A percentile compares a stretch with the other conserved stretches of the same genome.
These are phyloP conservation scores for Pogonophryne albipinna DNA, from an alignment of 2,797 vertebrate species.

Conservation along the genomic window DNA sequence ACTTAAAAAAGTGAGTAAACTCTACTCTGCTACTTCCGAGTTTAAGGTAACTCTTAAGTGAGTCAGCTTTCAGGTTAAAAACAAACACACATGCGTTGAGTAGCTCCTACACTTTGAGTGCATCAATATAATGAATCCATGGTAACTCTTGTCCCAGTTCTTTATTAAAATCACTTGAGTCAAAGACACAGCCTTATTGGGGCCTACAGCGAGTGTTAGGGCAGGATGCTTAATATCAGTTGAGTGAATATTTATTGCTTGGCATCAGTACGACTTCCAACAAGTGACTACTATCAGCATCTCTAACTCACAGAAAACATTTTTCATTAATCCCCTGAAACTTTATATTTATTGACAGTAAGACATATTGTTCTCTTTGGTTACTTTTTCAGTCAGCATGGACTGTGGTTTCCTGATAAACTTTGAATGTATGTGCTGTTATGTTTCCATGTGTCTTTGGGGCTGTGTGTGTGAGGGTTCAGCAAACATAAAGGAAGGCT, in stretches of 20 bases:
- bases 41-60: background rate
- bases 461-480: constrained; percentile 74
- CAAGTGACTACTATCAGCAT: constrained; percentile 83
- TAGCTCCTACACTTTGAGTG: constrained; percentile 13
- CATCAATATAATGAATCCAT: too few relatives aligned
- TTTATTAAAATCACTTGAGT: constrained; percentile 7
- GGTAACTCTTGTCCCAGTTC: background rate
- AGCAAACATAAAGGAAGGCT: constrained; percentile 76
- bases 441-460: too few relatives aligned
- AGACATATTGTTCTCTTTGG: constrained; percentile 46
- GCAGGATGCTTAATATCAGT: constrained; percentile 53
- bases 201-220: constrained; percentile 53
- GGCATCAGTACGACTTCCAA: constrained; percentile 69
- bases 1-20: background rate
- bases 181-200: constrained; percentile 5
- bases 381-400: constrained; percentile 67
- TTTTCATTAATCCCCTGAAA: constrained; percentile 61
- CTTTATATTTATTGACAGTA: constrained; percentile 84
- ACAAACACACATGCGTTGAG: constrained; percentile 12
- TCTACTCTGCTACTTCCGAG: background rate
- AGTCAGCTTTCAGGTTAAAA: background rate
- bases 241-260: constrained; percentile 81
- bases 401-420: constrained; percentile 87
- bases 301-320: constrained; percentile 59
- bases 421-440: constrained; percentile 87